Conservation (phyloP, 92 coral and sea anemone species). For the Diadumene lineata region DNA sequence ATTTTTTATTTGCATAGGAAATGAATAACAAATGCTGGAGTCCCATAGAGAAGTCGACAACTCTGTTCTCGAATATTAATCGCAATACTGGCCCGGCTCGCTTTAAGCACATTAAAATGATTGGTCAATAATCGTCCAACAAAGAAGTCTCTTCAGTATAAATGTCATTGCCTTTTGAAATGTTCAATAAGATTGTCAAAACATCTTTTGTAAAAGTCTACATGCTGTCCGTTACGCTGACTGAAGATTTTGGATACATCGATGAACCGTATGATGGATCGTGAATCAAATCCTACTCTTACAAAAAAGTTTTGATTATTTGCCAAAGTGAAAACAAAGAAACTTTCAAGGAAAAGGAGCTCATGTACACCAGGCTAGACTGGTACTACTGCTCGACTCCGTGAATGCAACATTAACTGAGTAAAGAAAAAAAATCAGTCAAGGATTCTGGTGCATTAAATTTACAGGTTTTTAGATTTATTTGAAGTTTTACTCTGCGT, state of each 20-base stretch:
- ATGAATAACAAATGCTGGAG: not conserved
- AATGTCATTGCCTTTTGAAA: slow-evolving; percentile 7
- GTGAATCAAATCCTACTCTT: not conserved
- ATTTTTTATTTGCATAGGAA: not conserved
- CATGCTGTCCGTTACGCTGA: not conserved
- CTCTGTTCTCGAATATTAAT: not conserved
- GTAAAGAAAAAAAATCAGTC: too few species aligned
- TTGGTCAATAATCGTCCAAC: not conserved
- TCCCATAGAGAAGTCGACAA: not conserved
- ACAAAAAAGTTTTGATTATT: not conserved
- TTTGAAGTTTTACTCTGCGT: too few species aligned
- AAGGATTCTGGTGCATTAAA: too few species aligned
- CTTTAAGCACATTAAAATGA: slow-evolving; percentile 7
- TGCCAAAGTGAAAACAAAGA: not conserved
- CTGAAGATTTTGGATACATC: not conserved
- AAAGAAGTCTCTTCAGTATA: slow-evolving; percentile 2
- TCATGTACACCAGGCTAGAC: too few species aligned
- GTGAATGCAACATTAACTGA: too few species aligned
- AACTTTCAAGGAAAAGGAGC: too few species aligned
- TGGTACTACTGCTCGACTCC: too few species aligned
- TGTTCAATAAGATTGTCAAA: slow-evolving; percentile 27
- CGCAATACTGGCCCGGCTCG: not conserved
- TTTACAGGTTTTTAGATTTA: too few species aligned
- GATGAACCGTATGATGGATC: not conserved
- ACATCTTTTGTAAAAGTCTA: slow-evolving; percentile 27